A percentile compares a stretch with the other conserved stretches of the same genome.
Evolutionary conservation across 1,140 invertebrate genomes (phyloP).

Genomic region (Notospermus geniculatus): DNA sequence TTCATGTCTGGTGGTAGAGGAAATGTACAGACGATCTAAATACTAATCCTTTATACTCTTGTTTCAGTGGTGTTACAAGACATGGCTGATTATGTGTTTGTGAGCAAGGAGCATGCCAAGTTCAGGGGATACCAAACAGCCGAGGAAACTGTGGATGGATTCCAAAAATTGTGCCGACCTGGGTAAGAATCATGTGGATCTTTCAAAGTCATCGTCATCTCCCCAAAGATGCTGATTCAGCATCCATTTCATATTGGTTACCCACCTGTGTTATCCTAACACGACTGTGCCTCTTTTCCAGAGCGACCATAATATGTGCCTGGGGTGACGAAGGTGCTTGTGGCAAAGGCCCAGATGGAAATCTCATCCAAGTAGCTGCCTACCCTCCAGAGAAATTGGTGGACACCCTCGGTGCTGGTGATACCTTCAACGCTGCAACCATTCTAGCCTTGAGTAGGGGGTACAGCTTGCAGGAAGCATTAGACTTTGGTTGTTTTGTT

Average conservation of each 20-base stretch:
- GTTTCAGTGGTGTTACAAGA: constrained; percentile 56
- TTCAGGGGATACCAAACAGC: constrained; percentile 59
- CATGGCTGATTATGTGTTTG: constrained; percentile 64
- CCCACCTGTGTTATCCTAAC: too few species aligned
- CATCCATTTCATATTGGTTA: too few species aligned
- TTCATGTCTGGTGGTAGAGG: too few species aligned
- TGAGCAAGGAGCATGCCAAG: constrained; percentile 65
- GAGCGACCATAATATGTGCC: constrained; percentile 62
- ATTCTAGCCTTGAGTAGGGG: constrained; percentile 61
- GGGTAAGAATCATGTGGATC: constrained; percentile 52
- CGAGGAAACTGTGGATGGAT: constrained; percentile 58
- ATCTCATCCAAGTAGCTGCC: constrained; percentile 57
- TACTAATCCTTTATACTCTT: not conserved
- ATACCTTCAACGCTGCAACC: constrained; percentile 48
- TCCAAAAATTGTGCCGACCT: constrained; percentile 53
- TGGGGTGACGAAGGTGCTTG: constrained; percentile 68
- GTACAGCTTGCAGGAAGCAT: constrained; percentile 52
- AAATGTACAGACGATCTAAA: not conserved
- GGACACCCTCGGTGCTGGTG: constrained; percentile 63
- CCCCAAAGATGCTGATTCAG: too few species aligned
- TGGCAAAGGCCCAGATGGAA: constrained; percentile 56
- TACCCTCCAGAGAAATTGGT: constrained; percentile 61
- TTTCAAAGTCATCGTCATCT: too few species aligned
- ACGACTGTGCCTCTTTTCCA: constrained; percentile 19
- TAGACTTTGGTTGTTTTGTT: constrained; percentile 61